A percentile compares a stretch with the other conserved stretches of the same genome.
These are phyloP conservation scores for Chionodraco myersi DNA, from an alignment of 2,113 vertebrate species.

Conservation along the genomic window DNA sequence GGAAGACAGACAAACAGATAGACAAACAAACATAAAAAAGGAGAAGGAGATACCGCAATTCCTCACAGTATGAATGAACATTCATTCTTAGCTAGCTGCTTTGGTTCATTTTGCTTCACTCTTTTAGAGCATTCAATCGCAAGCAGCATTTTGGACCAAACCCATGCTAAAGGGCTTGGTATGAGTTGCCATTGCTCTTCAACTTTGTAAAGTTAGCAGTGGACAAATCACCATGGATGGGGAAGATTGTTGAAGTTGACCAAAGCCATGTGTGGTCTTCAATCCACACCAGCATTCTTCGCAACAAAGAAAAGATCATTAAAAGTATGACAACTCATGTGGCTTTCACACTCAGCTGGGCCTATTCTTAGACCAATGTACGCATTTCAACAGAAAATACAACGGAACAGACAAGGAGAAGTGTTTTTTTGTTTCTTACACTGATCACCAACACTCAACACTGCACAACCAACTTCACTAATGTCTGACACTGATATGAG, in stretches of 20 bases:
- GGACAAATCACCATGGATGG: too few species aligned
- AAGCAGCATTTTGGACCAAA: background rate
- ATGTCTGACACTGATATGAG: slow-evolving; percentile 41
- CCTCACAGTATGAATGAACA: too few species aligned
- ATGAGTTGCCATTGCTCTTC: background rate
- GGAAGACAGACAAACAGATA: too few species aligned
- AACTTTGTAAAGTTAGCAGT: background rate
- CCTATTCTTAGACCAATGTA: background rate
- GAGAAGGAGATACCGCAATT: too few species aligned
- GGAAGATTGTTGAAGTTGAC: background rate
- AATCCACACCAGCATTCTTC: background rate
- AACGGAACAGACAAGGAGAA: background rate
- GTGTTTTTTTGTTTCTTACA: background rate
- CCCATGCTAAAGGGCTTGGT: background rate
- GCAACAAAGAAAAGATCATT: background rate
- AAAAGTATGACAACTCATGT: too few species aligned
- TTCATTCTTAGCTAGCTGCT: background rate
- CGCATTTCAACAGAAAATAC: background rate
- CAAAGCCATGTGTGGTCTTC: background rate
- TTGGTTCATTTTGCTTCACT: background rate
- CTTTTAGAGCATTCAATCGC: background rate
- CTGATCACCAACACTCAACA: background rate
- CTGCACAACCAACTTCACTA: slow-evolving; percentile 28
- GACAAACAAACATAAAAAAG: too few species aligned
- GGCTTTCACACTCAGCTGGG: background rate